These are phyloP conservation scores for Crioceris asparagi DNA, from an alignment of 2,888 invertebrate genomes.

Conservation along the genomic window DNA sequence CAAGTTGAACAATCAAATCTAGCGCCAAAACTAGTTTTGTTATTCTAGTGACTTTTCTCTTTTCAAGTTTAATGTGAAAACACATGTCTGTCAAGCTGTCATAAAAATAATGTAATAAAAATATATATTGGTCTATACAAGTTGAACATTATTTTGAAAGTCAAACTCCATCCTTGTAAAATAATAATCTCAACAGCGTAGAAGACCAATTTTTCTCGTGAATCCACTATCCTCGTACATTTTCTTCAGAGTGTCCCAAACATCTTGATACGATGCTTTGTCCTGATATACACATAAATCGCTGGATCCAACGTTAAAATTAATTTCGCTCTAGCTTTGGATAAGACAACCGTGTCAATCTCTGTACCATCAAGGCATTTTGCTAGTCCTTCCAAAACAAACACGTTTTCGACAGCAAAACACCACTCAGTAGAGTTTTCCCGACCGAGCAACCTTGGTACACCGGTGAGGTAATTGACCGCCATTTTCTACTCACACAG, in stretches of 20 bases:
- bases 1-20: no score
- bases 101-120: no score
- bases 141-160: no score
- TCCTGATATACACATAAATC: conserved; percentile 18
- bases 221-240: conserved; percentile 25
- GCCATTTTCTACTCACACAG: conserved; percentile 7
- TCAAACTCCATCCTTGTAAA: no score
- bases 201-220: conserved; percentile 21
- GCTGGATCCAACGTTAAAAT: conserved; percentile 17
- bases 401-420: conserved; percentile 14
- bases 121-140: no score
- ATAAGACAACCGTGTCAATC: conserved; percentile 7
- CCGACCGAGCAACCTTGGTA: conserved; percentile 10
- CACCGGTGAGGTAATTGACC: conserved; percentile 13
- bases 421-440: conserved; percentile 13
- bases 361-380: conserved; percentile 12
- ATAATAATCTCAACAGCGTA: no score
- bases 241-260: conserved; percentile 36
- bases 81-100: no score
- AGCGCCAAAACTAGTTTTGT: no score
- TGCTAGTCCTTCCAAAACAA: conserved; percentile 11
- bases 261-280: conserved; percentile 11
- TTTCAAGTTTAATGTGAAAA: no score
- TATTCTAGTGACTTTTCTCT: no score
- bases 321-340: conserved; percentile 16